Base-by-base conservation (phyloP, 2,888 invertebrate species). In the Spisula solida region DNA sequence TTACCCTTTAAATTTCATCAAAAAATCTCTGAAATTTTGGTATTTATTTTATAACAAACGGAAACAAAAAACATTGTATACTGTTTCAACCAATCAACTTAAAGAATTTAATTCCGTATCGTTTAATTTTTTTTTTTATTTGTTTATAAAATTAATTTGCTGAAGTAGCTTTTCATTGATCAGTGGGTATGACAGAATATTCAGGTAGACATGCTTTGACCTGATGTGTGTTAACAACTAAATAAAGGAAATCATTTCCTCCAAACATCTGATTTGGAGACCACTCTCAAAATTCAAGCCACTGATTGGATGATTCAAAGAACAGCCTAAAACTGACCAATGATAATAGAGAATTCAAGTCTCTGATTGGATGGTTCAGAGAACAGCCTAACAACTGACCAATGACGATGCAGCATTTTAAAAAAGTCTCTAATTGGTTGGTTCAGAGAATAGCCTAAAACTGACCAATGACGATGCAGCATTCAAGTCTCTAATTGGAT, bases 11-110 rank as follows among this genome's bases (percentile, higher is more conserved):
- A 89, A 86, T 16, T 66, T 85, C 91, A 91, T 90, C 87, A 92
- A 90, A 88, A 91, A 91, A 51, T 90, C 89, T 87, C 92, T 92
- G 88, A 75, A 92, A 92, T n/a, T 75, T 81, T 79, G n/a, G 60
- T 66, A 66, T 66, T 66, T 25, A 25, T 6, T 66, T 66, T 66
- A 66, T 66, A 66, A 66, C 60, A 66, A 56, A 51, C 16, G 60
- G n/a, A 66, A 25, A 66, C 60, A 66, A 66, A n/a, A 66, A 0
- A 78, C 34, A 78, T n/a, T 78, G 31, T 5, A 78, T 78, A 34
- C 47, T 31, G 20, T 34, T 34, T 20, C 10, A 29, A 47, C 78
- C 47, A 47, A 78, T 78, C 41, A 66, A 10, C 1, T 25, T 25
- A 66, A n/a, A 56, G 56, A 56, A 20, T n/a, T 66, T n/a, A 66